Base-by-base conservation (phyloP, 2,113 vertebrate species). In the Rhinopomastus cyanomelas region DNA sequence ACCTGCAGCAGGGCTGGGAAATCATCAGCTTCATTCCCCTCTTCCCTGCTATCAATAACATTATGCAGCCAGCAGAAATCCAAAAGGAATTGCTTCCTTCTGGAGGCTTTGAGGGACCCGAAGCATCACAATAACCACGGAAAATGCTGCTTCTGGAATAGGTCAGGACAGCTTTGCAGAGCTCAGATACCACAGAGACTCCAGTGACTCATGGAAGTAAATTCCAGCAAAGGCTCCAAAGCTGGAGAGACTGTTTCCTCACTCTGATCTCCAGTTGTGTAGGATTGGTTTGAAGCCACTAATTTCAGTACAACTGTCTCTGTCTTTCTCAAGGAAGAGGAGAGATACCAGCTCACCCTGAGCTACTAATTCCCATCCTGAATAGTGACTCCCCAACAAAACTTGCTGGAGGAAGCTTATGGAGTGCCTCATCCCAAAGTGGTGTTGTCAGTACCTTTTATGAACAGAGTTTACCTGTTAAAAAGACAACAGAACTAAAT, bases 361-460 rank as follows among this genome's bases (percentile, higher is more conserved):
- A 81, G 13, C 5, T 62, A 22, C 36, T 46, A 75, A 27, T n/a
- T 62, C 7, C 57, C 4, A 5, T 67, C 81, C 16, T 67, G 14
- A 55, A 30, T 48, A 34, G 62, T 78, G 49, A 74, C 62, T 6
- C 2, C 3, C 13, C 4, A 3, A 2, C 8, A 29, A 67, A 73
- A 26, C 14, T 57, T 84, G 42, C 11, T 30, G 29, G 20, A 86
- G 83, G 29, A 29, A 71, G 4, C 19, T 3, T 46, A 37, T 5
- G 27, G 11, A 11, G 3, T 16, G 27, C 46, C 36, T 0, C 0
- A 34, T 81, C 29, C 12, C 9, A 56, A 59, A 78, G 20, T 2
- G 34, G 6, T 15, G 14, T 17, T 42, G 2, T 62, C 18, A 32
- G 12, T 66, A 16, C 4, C 7, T 69, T 61, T 57, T n/a, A 44